These are phyloP conservation scores for Coracias cyanogaster DNA, from an alignment of 2,797 vertebrate species.

Conservation along the genomic window DNA sequence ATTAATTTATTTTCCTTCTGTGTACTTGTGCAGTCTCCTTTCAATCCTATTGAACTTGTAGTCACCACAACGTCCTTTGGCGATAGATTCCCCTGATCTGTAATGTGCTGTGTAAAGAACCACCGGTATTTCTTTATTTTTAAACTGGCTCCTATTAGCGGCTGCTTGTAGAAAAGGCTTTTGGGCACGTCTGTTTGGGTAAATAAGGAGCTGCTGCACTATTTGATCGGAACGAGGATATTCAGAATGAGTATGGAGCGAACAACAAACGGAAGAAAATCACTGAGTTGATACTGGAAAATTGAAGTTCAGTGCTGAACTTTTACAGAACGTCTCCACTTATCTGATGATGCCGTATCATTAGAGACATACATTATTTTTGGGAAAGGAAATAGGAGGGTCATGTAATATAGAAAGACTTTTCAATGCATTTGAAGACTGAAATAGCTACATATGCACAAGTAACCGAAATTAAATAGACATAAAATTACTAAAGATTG, in stretches of 20 bases:
- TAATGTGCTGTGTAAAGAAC: not conserved
- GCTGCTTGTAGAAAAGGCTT: not conserved
- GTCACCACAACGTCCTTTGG: not conserved
- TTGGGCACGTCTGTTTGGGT: not conserved
- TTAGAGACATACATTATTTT: not conserved
- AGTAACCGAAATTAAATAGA: not conserved
- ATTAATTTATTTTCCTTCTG: not conserved
- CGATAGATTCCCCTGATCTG: not conserved
- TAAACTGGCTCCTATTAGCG: not conserved
- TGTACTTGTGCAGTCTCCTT: not conserved
- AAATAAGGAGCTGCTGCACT: not conserved
- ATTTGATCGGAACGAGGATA: not conserved
- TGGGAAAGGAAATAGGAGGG: not conserved
- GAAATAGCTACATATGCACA: not conserved
- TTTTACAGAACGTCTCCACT: not conserved
- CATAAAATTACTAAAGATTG: not conserved
- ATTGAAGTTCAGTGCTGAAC: not conserved
- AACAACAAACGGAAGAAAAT: not conserved
- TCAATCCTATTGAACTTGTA: not conserved
- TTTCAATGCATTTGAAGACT: not conserved
- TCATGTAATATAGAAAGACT: not conserved
- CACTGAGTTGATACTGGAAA: not conserved
- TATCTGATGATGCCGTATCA: fast-evolving
- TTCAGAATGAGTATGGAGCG: not conserved
- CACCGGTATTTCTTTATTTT: not conserved